Base-by-base conservation (phyloP, 2,797 vertebrate genomes). In the Sebastolobus alascanus region DNA sequence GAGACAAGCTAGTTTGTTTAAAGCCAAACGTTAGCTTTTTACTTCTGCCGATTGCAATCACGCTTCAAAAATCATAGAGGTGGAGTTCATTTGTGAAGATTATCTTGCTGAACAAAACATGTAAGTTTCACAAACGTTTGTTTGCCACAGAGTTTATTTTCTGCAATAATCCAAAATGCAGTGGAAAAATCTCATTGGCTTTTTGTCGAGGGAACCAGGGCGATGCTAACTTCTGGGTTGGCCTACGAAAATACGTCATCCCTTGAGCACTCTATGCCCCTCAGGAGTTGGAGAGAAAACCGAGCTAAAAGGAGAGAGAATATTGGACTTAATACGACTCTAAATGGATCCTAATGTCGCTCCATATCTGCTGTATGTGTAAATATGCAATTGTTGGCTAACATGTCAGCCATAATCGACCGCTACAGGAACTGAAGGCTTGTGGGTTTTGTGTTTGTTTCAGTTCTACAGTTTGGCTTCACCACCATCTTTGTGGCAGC, bases 401-500 rank as follows among this genome's bases (percentile, higher is more conserved):
- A 52, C 18, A 25, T 35, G 61, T 65, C n/a, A 31, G 13, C 20
- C 33, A 31, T 38, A 56, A n/a, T 64, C 6, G 22, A 25, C n/a
- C n/a, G 35, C 2, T 16, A 18, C 5, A 5, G 33, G 10, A 31
- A 4, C 13, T 80, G 2, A 86, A 54, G n/a, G 25, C 7, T 16
- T 22, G 22, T 25, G 16, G 31, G 55, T 16, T 14, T 8, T 59
- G 14, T 33, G 22, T 78, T 61, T 73, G 55, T 83, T 72, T 82
- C 89, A 99, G 98, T 99, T 90, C 92, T 99, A 52, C 98, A 99
- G 93, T 99, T 99, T 82, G 98, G 98, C 74, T 99, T 99, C 80
- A 99, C 97, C 82, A 99, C 98, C 77, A 99, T 99, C 92, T 99
- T 99, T 5, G 98, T 99, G 81, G 98, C 98, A 5, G 98, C 98